Conservation (phyloP, 2,888 invertebrate species). For the Entomobrya multifasciata region DNA sequence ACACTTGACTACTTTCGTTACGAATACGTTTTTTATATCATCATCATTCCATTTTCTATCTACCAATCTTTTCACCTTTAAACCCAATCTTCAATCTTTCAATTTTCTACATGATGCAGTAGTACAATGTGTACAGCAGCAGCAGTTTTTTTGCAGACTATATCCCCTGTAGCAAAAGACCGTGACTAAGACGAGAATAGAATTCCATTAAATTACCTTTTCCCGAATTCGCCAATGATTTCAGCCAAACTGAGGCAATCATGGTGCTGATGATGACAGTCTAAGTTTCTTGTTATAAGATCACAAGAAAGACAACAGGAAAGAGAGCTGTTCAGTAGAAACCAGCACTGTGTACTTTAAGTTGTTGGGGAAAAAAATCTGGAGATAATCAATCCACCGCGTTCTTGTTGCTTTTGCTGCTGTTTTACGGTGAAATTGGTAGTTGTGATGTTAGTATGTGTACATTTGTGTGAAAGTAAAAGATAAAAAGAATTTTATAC, state of each 20-base stretch:
- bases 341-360: no score
- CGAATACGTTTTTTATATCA: no score
- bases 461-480: background rate
- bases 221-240: slow-evolving; percentile 59
- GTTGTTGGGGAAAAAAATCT: slow-evolving; percentile 50
- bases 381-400: slow-evolving; percentile 62
- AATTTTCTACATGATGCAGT: background rate
- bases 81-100: background rate
- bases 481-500: slow-evolving; percentile 20
- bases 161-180: slow-evolving; percentile 17
- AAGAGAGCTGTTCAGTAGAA: no score
- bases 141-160: background rate
- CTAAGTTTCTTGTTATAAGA: slow-evolving; percentile 24
- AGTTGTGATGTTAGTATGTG: background rate
- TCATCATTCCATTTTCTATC: background rate
- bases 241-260: slow-evolving; percentile 69
- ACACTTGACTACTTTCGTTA: no score
- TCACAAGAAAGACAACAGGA: slow-evolving; percentile 22
- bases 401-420: slow-evolving; percentile 37
- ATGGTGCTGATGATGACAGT: slow-evolving; percentile 1
- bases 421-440: background rate
- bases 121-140: background rate
- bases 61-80: background rate
- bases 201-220: slow-evolving; percentile 68
- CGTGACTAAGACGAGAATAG: slow-evolving; percentile 33